These are phyloP conservation scores for Liopterus haemorrhoidalis DNA, from an alignment of 2,888 invertebrate genomes.

Conservation along the genomic window DNA sequence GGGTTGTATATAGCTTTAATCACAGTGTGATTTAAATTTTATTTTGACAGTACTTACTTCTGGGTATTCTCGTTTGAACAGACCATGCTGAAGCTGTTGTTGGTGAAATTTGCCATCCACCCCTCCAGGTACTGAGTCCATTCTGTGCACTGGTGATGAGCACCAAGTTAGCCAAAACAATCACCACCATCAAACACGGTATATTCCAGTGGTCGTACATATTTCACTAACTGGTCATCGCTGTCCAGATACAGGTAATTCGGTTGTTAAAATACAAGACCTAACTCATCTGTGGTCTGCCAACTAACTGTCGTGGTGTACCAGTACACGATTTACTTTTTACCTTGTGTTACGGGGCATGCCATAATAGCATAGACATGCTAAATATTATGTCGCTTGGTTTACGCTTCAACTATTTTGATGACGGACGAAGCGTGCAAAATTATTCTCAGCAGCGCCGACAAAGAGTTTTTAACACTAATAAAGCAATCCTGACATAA, in stretches of 20 bases:
- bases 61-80: conserved; percentile 40
- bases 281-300: too few species aligned
- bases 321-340: conserved; percentile 20
- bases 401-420: conserved; percentile 43
- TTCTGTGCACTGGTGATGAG: too few species aligned
- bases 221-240: too few species aligned
- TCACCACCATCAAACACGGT: conserved; percentile 6
- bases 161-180: too few species aligned
- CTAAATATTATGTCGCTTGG: conserved; percentile 40
- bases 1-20: too few species aligned
- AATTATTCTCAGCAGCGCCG: conserved; percentile 14
- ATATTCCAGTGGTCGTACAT: too few species aligned
- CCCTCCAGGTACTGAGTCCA: conserved; percentile 34
- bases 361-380: conserved; percentile 30
- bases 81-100: conserved; percentile 37
- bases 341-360: conserved; percentile 12
- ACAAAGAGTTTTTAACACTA: too few species aligned
- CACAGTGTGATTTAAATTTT: too few species aligned
- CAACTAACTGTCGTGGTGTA: conserved; percentile 17
- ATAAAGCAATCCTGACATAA: too few species aligned
- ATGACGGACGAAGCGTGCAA: conserved; percentile 23
- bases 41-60: too few species aligned
- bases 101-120: conserved; percentile 36
- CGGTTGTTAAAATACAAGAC: too few species aligned
- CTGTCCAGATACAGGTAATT: too few species aligned